Base-by-base conservation (phyloP, 2,113 vertebrate species). In the Tachysurus vachellii region DNA sequence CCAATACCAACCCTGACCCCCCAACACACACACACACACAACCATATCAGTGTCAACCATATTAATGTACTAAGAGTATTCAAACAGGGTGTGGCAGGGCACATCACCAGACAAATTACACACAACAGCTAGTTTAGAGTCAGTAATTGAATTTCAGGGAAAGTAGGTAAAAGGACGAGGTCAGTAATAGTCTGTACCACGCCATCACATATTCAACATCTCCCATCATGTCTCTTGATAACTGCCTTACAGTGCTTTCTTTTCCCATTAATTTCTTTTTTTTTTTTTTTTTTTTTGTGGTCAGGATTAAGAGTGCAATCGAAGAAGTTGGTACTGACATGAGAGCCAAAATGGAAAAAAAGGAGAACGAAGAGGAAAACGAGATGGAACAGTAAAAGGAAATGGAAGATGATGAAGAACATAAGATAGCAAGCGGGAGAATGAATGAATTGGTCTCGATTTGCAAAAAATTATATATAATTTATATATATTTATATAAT, bases 251-350 rank as follows among this genome's bases (percentile, higher is more conserved):
- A 54, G 23, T 54, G n/a, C 12, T 79, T 54, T 53, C 26, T 77
- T 26, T 53, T 16, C 47, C 13, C 44, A 36, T 36, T 36, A 36
- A 36, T 36, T 19, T 44, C 12, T 12, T 50, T n/a, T 77, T 26
- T 47, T 53, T 64, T 83, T 50, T 83, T 31, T 53, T 0, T 59
- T n/a, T n/a, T n/a, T n/a, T n/a, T n/a, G n/a, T n/a, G n/a, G 47
- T 7, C 62, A 84, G 71, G 26, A 80, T 88, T 80, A 70, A 84
- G 26, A 54, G 8, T 61, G 61, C 82, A 50, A 80, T 88, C 36
- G 71, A 84, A 16, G 73, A 88, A 68, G 81, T 88, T 23, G 42
- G 61, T 11, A 3, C 2, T 9, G 23, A 7, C n/a, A 73, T 88
- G 31, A 79, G 12, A 36, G 31, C 36, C 2, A 3, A 56, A 70